Evolutionary conservation across 2,888 invertebrate species (phyloP), one percentile per base, ranked within the genome.

Genomic region (Villa cingulata): DNA sequence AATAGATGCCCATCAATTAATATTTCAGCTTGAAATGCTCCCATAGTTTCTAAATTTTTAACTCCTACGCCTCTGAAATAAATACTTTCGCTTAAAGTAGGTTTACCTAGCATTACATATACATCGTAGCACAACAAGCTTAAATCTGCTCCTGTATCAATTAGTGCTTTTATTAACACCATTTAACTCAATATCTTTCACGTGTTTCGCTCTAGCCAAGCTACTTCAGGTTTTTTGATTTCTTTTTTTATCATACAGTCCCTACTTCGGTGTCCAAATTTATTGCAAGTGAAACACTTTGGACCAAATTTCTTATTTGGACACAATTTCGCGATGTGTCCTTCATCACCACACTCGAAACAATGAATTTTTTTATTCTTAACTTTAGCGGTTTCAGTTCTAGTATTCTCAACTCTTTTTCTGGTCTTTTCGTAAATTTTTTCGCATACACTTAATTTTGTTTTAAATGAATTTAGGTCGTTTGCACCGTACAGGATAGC

Each of bases 281-380:
- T 48, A 17, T 57, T 54, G 43, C 61, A 63, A 43, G 39, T 55
- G 41, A 62, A 63, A 46, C 62, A 63, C 51, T 62, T 62, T 6
- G 57, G 50, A 16, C 56, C 61, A 43, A 56, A 58, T n/a, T 23
- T 39, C n/a, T 37, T 37, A 12, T 37, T 14, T 12, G 37, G 20
- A n/a, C 54, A 52, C 19, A 45, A 41, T 40, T 41, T 46, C 32
- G 46, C 34, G 23, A 34, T 29, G 20, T 51, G 51, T 9, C 27
- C 27, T 27, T 27, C 20, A 5, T 39, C 32, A 36, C 50, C 50
- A 36, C 50, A 53, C 20, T 51, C 51, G 37, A 41, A 51, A 37
- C 53, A 53, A 48, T 45, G 36, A 14, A 27, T 32, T 27, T 29
- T 23, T 36, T 18, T 38, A 37, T n/a, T 18, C 20, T 36, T 10